phyloP scores from a whole-genome alignment of 2,888 invertebrate genomes.

The Ochlodes sylvanus region DNA sequence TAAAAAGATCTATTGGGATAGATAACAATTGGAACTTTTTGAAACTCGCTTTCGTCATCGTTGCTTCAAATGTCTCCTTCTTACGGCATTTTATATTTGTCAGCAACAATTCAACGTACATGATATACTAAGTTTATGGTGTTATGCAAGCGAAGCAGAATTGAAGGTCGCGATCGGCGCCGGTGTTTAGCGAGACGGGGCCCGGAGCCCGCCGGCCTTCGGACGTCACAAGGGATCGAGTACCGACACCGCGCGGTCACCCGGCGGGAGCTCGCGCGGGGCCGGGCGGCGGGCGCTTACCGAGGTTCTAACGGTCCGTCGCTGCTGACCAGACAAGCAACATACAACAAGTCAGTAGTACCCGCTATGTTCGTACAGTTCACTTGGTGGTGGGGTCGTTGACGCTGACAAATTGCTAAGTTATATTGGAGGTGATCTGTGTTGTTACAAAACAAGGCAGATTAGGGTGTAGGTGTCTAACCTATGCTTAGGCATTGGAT shows the following conservation, averaged over 20 bases:
- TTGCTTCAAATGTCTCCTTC: neutral
- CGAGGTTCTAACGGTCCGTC: constrained; percentile 83
- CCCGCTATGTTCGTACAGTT: constrained; percentile 72
- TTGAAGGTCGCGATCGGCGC: constrained; percentile 37
- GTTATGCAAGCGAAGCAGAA: constrained; percentile 40
- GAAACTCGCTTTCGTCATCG: neutral
- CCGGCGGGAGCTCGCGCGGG: constrained; percentile 65
- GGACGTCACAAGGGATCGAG: constrained; percentile 82
- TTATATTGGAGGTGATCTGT: constrained; percentile 36
- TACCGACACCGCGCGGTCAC: constrained; percentile 72
- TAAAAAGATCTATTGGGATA: too few relatives aligned
- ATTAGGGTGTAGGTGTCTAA: constrained; percentile 22
- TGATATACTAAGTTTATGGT: neutral
- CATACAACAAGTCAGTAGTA: constrained; percentile 83
- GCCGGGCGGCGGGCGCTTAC: constrained; percentile 77
- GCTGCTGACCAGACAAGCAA: constrained; percentile 85
- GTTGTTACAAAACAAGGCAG: constrained; percentile 27
- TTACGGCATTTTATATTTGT: neutral
- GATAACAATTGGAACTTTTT: too few relatives aligned
- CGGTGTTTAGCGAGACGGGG: constrained; percentile 38
- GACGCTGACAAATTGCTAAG: constrained; percentile 41
- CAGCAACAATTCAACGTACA: neutral
- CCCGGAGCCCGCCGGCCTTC: constrained; percentile 66
- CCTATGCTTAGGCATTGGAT: constrained; percentile 28
- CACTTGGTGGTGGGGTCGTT: constrained; percentile 60